Evolutionary conservation across 2,113 vertebrate species (phyloP).

Genomic region (Dipodomys spectabilis): DNA sequence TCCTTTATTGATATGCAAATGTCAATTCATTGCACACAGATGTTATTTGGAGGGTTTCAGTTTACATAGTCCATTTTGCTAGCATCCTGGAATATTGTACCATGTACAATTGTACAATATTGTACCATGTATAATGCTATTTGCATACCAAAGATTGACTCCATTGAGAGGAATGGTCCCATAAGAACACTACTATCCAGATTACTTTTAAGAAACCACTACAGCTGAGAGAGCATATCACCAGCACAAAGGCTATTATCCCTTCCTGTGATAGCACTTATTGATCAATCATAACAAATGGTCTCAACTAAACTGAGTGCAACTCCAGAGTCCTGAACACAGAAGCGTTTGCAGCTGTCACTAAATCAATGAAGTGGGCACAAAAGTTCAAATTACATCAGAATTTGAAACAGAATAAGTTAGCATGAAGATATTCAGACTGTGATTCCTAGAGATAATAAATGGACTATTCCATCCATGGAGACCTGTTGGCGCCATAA

Average conservation of each 20-base stretch:
- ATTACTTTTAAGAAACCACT: neutral
- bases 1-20: neutral
- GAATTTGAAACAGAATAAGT: neutral
- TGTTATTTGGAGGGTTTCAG: neutral
- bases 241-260: neutral
- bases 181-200: neutral
- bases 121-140: neutral
- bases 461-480: neutral
- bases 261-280: neutral
- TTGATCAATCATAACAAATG: neutral
- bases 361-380: neutral
- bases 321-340: neutral
- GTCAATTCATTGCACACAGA: neutral
- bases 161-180: neutral
- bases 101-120: too few relatives aligned
- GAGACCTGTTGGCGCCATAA: too few relatives aligned
- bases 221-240: neutral
- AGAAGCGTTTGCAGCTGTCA: neutral
- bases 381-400: neutral
- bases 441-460: conserved; percentile 1
- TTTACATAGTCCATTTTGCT: neutral
- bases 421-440: neutral
- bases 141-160: neutral
- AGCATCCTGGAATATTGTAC: neutral
- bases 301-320: neutral